Base-by-base conservation (phyloP, 2,113 vertebrate species). In the Opisthocomus hoazin region DNA sequence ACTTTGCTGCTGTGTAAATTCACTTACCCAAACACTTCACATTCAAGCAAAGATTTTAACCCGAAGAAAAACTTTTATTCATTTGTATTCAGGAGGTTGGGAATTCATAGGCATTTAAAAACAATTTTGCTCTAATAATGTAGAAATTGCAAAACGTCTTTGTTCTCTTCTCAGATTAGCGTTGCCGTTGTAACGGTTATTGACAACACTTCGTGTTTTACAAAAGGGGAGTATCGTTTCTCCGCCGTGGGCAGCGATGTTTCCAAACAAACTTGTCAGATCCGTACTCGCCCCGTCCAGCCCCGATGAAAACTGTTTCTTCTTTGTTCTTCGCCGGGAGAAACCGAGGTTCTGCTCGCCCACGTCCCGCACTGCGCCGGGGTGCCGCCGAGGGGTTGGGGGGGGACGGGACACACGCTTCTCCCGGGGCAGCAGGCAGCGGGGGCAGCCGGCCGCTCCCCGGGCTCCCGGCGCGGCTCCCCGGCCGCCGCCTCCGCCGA, bases 21-120 rank as follows among this genome's bases (percentile, higher is more conserved):
- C 91, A 93, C 92, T 98, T 97, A 96, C 84, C 94, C 93, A 97
- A 98, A 97, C 97, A 98, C 89, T 97, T 97, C 96, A 94, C 94
- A 85, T 78, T 95, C 86, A 84, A 94, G 95, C 6, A 54, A 96
- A 95, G 94, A 96, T 87, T 96, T 96, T 94, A 92, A 88, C 93
- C 95, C 70, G 65, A 65, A 89, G 94, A 66, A 92, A 91, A 94
- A 94, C 75, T 94, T 92, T 76, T 91, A 91, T 94, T 96, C 92
- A 94, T 96, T 92, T 95, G 83, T 93, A 78, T 95, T 95, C 68
- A 58, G 71, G 90, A 93, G 95, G 73, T 87, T 93, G 91, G 94
- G 92, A 93, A 95, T 94, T 92, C 84, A 18, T 36, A 80, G 53
- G 84, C 74, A 58, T 90, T 96, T 91, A 3, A 57, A 93, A 95